Evolutionary conservation across 2,797 vertebrate species (phyloP).

Genomic region (Phalanger gymnotis): DNA sequence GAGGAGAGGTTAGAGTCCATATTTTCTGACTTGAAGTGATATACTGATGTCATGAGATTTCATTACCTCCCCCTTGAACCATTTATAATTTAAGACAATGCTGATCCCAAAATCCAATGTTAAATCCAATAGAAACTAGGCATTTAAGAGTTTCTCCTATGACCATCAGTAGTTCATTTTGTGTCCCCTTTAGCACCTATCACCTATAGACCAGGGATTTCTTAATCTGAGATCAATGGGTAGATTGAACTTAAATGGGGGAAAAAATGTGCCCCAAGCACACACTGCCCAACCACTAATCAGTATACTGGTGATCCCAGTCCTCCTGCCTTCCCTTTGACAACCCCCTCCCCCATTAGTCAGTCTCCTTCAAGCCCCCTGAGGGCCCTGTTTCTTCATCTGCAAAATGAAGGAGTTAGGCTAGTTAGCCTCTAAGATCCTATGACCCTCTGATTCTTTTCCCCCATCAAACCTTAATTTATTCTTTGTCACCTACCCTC

Average conservation of each 20-base stretch:
- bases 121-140: background rate
- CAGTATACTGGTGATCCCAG: too few relatives aligned
- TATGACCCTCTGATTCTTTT: background rate
- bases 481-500: background rate
- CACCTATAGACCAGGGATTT: background rate
- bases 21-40: background rate
- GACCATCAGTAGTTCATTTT: background rate
- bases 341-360: too few relatives aligned
- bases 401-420: too few relatives aligned
- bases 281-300: too few relatives aligned
- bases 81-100: background rate
- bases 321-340: too few relatives aligned
- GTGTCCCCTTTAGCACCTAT: background rate
- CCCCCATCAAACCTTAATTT: too few relatives aligned
- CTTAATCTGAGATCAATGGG: background rate
- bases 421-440: too few relatives aligned
- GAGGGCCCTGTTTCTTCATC: too few relatives aligned
- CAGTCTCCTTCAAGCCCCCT: too few relatives aligned
- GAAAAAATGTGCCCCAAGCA: too few relatives aligned
- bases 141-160: background rate
- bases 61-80: background rate
- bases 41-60: background rate
- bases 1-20: background rate
- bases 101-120: background rate
- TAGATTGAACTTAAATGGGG: too few relatives aligned